Base-by-base conservation (phyloP, 2,888 invertebrate species). In the Latheticus oryzae region DNA sequence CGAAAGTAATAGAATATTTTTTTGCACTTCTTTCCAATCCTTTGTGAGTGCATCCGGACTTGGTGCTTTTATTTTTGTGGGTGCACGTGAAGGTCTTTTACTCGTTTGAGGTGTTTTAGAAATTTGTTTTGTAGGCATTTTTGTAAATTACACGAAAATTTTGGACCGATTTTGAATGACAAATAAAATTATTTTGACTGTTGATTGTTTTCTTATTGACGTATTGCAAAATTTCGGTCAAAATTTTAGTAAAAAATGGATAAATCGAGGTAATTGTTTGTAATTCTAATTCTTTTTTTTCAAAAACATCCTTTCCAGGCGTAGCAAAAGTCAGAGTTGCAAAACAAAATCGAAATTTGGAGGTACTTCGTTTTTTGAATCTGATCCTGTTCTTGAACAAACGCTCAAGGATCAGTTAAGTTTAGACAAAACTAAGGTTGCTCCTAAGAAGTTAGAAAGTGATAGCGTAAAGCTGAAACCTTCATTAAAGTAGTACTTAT, bases 31-130 rank as follows among this genome's bases (percentile, higher is more conserved):
- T 2, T 73, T 52, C 2, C 59, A 57, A 53, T 69, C 78, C 11
- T 71, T 68, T 4, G 50, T 16, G 3, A 50, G n/a, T 2, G 23
- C 38, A 28, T 9, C 28, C 3, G n/a, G 65, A 5, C 5, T 23
- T 23, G 28, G 28, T n/a, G 28, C 16, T 43, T 28, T 16, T 7
- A 17, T 13, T 70, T 45, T 74, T 71, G 2, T 68, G 65, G 11
- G 16, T 68, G 63, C 0, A 76, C 76, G 61, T 76, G 55, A 23
- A 28, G 68, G 66, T 42, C 52, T 64, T 23, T 73, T 72, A 33
- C 57, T 63, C 2, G 69, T 67, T 21, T 68, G 28, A 63, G 24
- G n/a, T 7, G 40, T 51, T 37, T 52, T 58, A 1, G 60, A 62
- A 30, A 60, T 62, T 24, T 23, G 58, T 26, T 40, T 54, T 21